A percentile compares a stretch with the other conserved stretches of the same genome.
phyloP scores from a whole-genome alignment of 1,140 invertebrate species.

The fruit fly (Drosophila melanogaster) region DNA sequence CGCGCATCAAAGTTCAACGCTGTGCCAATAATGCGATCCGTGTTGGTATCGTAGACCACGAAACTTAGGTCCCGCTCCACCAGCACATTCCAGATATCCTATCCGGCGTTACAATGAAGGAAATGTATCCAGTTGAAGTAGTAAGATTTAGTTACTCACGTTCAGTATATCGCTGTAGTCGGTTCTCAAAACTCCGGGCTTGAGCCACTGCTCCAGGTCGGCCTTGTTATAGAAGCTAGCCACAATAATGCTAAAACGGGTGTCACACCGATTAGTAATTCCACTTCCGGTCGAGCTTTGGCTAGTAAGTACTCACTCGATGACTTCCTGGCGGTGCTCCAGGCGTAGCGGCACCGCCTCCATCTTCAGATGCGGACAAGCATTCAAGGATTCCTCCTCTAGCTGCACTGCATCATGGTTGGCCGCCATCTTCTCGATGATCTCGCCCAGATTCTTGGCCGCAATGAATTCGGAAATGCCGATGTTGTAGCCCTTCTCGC shows the following conservation, averaged over 20 bases:
- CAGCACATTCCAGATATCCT: conserved; percentile 88
- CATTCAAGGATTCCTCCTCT: conserved; percentile 65
- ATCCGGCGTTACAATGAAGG: too few species aligned
- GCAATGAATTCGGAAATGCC: conserved; percentile 92
- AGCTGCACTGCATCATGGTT: conserved; percentile 65
- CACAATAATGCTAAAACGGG: conserved; percentile 89
- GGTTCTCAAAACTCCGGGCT: conserved; percentile 86
- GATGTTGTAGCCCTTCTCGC: conserved; percentile 91
- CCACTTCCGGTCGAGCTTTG: accelerated
- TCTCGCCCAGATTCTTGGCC: conserved; percentile 88
- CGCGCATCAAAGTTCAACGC: conserved; percentile 92
- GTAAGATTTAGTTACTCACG: conserved; percentile 49
- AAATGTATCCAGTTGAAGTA: too few species aligned
- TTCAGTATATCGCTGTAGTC: conserved; percentile 89
- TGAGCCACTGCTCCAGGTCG: conserved; percentile 91
- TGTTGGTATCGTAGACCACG: conserved; percentile 85
- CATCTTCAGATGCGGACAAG: conserved; percentile 84
- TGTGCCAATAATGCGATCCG: conserved; percentile 86
- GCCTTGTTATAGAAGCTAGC: conserved; percentile 93
- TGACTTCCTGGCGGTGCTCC: conserved; percentile 87
- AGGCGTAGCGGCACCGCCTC: conserved; percentile 86
- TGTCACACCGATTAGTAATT: background rate
- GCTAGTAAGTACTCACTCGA: conserved; percentile 84
- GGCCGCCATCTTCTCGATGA: conserved; percentile 86
- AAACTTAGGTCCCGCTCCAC: conserved; percentile 90